Percentiles rank a stretch among this genome's conserved stretches.
Conservation (phyloP, 2,797 vertebrate species). For the Sebastes oblongus region DNA sequence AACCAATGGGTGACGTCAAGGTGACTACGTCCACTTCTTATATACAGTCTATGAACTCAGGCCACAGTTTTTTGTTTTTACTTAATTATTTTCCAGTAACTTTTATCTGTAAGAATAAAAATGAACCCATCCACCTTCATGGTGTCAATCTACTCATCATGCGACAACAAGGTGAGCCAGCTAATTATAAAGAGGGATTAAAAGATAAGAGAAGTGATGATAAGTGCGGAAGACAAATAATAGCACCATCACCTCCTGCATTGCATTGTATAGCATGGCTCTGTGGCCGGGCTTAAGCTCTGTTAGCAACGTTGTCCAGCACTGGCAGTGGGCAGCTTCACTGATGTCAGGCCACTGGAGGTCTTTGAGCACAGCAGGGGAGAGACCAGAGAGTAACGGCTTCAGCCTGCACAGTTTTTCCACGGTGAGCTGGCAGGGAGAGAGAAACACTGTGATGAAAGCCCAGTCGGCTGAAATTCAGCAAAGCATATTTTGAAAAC, state of each 20-base stretch:
- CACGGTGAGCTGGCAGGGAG: conserved; percentile 76
- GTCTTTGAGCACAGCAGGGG: conserved; percentile 80
- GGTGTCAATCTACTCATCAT: background rate
- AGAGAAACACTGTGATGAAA: conserved; percentile 25
- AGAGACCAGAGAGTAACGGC: conserved; percentile 83
- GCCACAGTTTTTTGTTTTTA: background rate
- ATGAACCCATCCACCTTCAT: background rate
- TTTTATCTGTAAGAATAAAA: background rate
- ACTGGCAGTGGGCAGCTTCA: conserved; percentile 76
- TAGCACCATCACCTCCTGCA: conserved; percentile 79
- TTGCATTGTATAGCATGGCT: conserved; percentile 81
- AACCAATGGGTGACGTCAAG: no score
- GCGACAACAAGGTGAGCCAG: background rate
- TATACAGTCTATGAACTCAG: background rate
- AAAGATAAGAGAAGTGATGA: conserved; percentile 13
- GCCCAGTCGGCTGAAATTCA: conserved; percentile 8
- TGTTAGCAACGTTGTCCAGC: conserved; percentile 81
- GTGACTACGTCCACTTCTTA: no score
- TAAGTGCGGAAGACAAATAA: background rate
- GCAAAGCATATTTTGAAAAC: background rate
- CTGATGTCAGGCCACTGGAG: conserved; percentile 73
- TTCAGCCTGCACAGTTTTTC: conserved; percentile 84
- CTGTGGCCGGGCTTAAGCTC: conserved; percentile 84
- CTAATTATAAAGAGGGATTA: conserved; percentile 6
- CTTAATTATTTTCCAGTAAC: background rate